Evolutionary conservation across 1,140 invertebrate species (phyloP).

Genomic region (Euwallacea similis): DNA sequence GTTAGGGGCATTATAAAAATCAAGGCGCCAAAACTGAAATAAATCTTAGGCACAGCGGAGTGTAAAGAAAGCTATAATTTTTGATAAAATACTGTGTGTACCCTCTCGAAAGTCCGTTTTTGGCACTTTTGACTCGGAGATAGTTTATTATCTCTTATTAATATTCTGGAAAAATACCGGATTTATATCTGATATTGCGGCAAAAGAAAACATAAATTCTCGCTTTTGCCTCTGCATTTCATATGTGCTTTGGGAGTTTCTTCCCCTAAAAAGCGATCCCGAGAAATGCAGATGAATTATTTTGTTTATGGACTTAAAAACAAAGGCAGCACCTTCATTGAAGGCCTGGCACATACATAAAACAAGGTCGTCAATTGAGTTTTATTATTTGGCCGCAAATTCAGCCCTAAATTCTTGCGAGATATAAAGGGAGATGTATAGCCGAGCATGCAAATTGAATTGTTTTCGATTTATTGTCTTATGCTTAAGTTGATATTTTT

Average conservation of each 20-base stretch:
- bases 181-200: conserved; percentile 12
- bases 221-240: not conserved
- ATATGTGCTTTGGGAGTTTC: not conserved
- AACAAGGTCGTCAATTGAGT: conserved; percentile 16
- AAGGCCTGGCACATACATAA: not conserved
- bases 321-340: not conserved
- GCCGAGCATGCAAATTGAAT: conserved; percentile 29
- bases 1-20: conserved; percentile 5
- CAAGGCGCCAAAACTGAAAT: conserved; percentile 28
- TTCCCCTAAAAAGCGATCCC: not conserved
- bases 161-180: conserved; percentile 19
- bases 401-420: conserved; percentile 21
- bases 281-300: not conserved
- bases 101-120: conserved; percentile 15
- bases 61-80: conserved; percentile 33
- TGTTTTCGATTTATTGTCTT: conserved; percentile 33
- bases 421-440: conserved; percentile 9
- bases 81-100: conserved; percentile 28
- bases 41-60: conserved; percentile 27
- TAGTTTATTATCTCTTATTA: conserved; percentile 25
- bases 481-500: conserved; percentile 36
- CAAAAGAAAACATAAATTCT: conserved; percentile 14
- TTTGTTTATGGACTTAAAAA: not conserved
- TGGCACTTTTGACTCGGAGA: conserved; percentile 5
- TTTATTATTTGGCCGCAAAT: conserved; percentile 31